These are phyloP conservation scores for Thryonomys swinderianus DNA, from an alignment of 2,113 vertebrate genomes.

Conservation along the genomic window DNA sequence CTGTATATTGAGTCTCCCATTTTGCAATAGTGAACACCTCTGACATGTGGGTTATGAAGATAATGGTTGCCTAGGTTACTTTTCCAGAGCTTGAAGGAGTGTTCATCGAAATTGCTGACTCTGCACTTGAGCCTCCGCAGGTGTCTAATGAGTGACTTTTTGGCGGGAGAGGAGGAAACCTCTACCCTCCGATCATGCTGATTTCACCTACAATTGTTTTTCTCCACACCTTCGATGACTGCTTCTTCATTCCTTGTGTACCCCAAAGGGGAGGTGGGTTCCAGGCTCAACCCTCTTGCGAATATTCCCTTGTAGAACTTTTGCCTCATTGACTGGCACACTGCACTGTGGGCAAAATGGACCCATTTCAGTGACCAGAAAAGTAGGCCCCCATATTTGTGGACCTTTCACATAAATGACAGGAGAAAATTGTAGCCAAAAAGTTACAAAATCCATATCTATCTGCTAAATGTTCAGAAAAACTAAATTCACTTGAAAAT, in stretches of 20 bases:
- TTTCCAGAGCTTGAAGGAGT: background rate
- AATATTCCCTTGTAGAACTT: background rate
- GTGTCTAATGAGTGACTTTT: background rate
- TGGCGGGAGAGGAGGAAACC: no score
- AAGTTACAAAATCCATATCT: slow-evolving; percentile 42
- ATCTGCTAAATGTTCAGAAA: slow-evolving; percentile 44
- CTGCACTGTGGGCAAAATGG: background rate
- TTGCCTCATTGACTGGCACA: background rate
- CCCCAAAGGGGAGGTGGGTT: background rate
- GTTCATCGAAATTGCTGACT: background rate
- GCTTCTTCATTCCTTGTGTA: background rate
- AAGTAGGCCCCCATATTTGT: slow-evolving; percentile 17
- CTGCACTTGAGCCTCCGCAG: background rate
- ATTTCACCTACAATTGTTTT: background rate
- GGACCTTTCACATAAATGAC: slow-evolving; percentile 9
- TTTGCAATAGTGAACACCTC: background rate
- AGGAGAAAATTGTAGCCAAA: slow-evolving; percentile 19
- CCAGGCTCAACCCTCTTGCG: background rate
- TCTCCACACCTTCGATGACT: background rate
- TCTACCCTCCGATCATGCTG: background rate
- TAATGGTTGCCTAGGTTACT: background rate
- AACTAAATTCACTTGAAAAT: slow-evolving; percentile 46
- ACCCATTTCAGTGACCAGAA: background rate
- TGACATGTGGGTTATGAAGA: background rate
- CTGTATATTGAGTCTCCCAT: background rate